These are phyloP conservation scores for Oryzias dopingdopingensis DNA, from an alignment of 2,797 vertebrate species.

Conservation along the genomic window DNA sequence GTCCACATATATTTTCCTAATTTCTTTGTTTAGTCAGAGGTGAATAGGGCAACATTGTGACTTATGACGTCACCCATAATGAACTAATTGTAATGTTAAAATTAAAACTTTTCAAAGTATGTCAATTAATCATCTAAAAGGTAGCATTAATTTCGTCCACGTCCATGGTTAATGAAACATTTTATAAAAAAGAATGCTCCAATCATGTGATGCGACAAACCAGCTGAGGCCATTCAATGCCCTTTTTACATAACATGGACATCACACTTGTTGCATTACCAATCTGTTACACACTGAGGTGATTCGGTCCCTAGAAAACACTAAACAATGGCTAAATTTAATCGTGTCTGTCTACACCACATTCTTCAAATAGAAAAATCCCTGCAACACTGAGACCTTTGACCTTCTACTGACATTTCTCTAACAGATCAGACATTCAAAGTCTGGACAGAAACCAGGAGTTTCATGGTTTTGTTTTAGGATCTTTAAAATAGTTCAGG, in stretches of 20 bases:
- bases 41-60: background rate
- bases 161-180: too few relatives aligned
- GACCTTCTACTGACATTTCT: constrained; percentile 27
- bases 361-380: constrained; percentile 11
- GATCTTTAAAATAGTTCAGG: constrained; percentile 7
- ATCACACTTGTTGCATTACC: background rate
- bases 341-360: background rate
- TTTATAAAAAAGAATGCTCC: too few relatives aligned
- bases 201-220: background rate
- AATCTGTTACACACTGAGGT: constrained; percentile 1
- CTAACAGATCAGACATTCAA: constrained; percentile 7
- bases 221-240: background rate
- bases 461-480: constrained; percentile 2
- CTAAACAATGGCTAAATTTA: constrained; percentile 6
- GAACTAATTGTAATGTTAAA: background rate
- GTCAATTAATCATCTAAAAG: background rate
- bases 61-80: background rate
- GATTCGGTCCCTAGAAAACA: constrained; percentile 15
- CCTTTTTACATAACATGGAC: background rate
- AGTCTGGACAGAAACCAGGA: constrained; percentile 12
- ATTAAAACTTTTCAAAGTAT: background rate
- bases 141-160: background rate
- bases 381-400: constrained; percentile 19
- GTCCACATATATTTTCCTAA: constrained; percentile 4
- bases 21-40: constrained; percentile 16